phyloP scores from a whole-genome alignment of 2,113 vertebrate species.

The Crocuta crocuta region DNA sequence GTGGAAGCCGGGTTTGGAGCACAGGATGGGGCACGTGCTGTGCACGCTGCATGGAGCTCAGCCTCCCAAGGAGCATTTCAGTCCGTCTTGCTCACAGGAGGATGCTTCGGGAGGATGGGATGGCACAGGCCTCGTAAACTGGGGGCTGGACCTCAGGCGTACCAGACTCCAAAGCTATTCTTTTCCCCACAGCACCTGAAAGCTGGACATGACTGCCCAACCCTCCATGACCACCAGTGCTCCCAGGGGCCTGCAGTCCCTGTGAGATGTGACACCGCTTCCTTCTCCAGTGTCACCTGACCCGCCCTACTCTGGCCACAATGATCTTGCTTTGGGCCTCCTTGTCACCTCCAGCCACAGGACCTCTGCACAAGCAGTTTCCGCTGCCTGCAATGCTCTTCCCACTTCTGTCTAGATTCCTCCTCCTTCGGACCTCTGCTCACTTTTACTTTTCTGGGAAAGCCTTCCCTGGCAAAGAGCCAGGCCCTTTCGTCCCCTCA shows the following conservation, averaged over 20 bases:
- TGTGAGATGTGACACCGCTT: neutral
- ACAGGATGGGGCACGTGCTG: neutral
- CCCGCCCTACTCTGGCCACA: neutral
- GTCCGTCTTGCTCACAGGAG: neutral
- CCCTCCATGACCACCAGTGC: neutral
- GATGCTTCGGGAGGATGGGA: neutral
- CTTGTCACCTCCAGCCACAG: neutral
- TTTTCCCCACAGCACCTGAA: neutral
- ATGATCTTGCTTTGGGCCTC: neutral
- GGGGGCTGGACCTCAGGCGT: neutral
- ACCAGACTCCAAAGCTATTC: neutral
- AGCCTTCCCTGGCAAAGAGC: neutral
- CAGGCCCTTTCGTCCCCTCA: neutral
- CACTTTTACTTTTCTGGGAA: neutral
- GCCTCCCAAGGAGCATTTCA: neutral
- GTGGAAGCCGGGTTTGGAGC: neutral
- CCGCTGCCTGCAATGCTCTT: neutral
- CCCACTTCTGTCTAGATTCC: neutral
- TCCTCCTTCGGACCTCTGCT: neutral
- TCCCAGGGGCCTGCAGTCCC: neutral
- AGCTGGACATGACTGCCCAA: neutral
- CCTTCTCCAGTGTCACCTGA: neutral
- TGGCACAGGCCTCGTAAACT: neutral
- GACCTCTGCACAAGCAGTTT: neutral
- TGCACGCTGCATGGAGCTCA: neutral